Base-by-base conservation (phyloP, 2,797 vertebrate genomes). In the Lepus townsendii region DNA sequence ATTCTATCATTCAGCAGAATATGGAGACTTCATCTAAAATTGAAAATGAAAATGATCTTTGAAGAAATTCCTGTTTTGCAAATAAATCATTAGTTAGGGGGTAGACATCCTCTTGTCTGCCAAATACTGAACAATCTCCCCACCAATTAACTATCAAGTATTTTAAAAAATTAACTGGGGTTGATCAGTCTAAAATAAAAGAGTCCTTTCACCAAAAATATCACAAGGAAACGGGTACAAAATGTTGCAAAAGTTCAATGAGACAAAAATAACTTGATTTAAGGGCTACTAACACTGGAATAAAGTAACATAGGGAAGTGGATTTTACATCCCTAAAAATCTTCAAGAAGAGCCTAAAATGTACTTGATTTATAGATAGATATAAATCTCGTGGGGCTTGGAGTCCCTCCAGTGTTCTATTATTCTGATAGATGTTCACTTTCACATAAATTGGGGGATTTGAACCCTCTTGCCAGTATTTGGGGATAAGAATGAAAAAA, bases 11-110 rank as follows among this genome's bases (percentile, higher is more conserved):
- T 99, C 99, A 95, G 97, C 94, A 92, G 99, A 99, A 97, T 99
- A 99, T 0, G 99, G 98, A 95, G 99, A 99, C 90, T 98, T 99
- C 98, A 99, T 98, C 99, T 99, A 97, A 90, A 98, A 98, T 96
- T 57, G 88, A 97, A 97, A 97, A 95, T 7, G 69, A 90, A 96
- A 97, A 96, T 50, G 35, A 80, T 96, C 89, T 97, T 91, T 97
- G 60, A 94, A 17, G 4, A 35, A 66, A 63, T 27, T 91, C n/a
- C 83, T 63, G 62, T 7, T 91, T 88, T 91, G 69, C 52, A 96
- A 62, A 68, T 52, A 93, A 95, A 72, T 71, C 26, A 83, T 16
- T 24, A 54, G 94, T 97, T n/a, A 42, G 69, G 11, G 24, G 30
- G 17, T 52, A 32, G 42, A 80, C 9, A 38, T 35, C 22, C 24